Conservation (phyloP, 2,113 vertebrate species). For the Tragelaphus buxtoni region DNA sequence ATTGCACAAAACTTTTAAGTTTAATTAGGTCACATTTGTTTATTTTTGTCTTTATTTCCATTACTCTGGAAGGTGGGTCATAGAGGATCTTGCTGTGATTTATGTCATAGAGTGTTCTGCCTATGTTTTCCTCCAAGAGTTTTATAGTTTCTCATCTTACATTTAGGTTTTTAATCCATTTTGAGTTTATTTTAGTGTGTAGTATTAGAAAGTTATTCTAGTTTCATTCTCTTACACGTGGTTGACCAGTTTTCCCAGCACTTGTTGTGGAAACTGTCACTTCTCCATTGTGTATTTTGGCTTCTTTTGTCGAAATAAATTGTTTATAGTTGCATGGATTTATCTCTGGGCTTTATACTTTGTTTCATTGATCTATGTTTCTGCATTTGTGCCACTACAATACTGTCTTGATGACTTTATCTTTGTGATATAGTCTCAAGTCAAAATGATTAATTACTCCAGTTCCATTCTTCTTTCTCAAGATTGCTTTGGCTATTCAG, state of each 20-base stretch:
- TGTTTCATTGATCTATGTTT: background rate
- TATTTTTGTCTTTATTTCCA: background rate
- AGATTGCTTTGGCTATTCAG: background rate
- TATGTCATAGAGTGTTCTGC: background rate
- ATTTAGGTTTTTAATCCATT: background rate
- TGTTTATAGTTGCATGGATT: background rate
- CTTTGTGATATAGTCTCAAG: background rate
- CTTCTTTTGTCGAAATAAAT: background rate
- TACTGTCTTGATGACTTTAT: background rate
- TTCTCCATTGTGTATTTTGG: background rate
- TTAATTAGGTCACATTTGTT: background rate
- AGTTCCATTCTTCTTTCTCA: background rate
- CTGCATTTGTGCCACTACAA: background rate
- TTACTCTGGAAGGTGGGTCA: background rate
- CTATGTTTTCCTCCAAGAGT: background rate
- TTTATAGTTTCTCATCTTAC: background rate
- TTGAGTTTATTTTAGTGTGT: background rate
- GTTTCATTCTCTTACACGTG: background rate
- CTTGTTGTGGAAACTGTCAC: background rate
- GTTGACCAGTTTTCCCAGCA: background rate
- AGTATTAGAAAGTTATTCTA: background rate
- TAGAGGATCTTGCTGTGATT: background rate
- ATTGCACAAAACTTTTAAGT: background rate
- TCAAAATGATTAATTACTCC: background rate
- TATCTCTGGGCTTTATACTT: background rate